Evolutionary conservation across 2,797 vertebrate genomes (phyloP).

Genomic region (Chaenodraco wilsoni): DNA sequence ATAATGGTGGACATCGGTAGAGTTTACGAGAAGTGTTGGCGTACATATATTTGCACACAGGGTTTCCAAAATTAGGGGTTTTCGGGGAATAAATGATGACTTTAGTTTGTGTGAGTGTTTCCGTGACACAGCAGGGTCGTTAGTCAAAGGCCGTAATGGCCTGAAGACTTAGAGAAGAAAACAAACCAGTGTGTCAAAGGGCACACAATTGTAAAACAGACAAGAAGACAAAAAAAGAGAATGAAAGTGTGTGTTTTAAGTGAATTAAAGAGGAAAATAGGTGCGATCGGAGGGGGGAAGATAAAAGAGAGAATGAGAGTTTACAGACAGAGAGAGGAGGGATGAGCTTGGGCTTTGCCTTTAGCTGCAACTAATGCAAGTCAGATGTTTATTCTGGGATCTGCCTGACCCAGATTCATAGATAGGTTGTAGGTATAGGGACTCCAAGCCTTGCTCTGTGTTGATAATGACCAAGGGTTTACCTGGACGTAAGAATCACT

Average conservation of each 20-base stretch:
- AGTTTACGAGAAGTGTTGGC: slow-evolving; percentile 11
- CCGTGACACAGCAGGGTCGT: slow-evolving; percentile 59
- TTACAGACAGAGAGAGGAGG: background rate
- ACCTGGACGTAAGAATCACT: too few species aligned
- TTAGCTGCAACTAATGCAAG: slow-evolving; percentile 56
- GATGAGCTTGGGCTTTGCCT: background rate
- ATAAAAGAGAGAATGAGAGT: background rate
- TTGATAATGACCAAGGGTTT: too few species aligned
- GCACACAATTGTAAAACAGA: slow-evolving; percentile 3
- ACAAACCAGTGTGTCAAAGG: slow-evolving; percentile 1
- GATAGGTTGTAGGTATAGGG: background rate
- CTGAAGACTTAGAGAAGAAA: slow-evolving; percentile 25
- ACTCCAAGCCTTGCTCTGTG: background rate
- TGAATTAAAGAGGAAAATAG: background rate
- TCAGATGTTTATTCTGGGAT: slow-evolving; percentile 56
- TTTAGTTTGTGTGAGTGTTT: slow-evolving; percentile 39
- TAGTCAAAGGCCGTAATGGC: slow-evolving; percentile 53
- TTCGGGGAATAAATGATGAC: slow-evolving; percentile 44
- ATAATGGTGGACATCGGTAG: background rate
- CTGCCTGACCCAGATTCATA: background rate
- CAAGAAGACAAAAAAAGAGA: background rate
- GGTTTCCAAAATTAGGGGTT: slow-evolving; percentile 42
- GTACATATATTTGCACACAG: background rate
- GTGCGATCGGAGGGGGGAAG: background rate
- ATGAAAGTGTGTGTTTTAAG: background rate